A percentile compares a stretch with the other conserved stretches of the same genome.
Evolutionary conservation across 1,140 invertebrate genomes (phyloP).

Genomic region (Ladona fulva): DNA sequence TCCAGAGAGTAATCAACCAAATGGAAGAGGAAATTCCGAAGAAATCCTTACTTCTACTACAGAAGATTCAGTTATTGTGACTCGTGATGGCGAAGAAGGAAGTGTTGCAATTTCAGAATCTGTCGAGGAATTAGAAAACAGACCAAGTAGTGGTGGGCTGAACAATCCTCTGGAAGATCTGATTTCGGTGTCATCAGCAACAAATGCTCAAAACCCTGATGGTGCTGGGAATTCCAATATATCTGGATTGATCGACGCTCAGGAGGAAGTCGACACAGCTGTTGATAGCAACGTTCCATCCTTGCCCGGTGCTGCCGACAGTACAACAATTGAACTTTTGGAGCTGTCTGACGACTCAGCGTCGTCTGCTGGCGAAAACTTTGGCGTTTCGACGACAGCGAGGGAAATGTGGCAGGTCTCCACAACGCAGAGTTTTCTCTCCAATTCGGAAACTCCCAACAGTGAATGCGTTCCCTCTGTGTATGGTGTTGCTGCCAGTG

Average conservation of each 20-base stretch:
- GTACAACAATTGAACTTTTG: not conserved
- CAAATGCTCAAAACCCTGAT: not conserved
- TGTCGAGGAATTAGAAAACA: not conserved
- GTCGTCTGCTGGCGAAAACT: not conserved
- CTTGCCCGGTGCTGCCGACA: not conserved
- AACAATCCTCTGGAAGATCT: not conserved
- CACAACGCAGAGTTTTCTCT: not conserved
- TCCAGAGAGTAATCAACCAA: not conserved
- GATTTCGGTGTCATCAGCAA: not conserved
- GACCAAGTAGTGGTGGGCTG: not conserved
- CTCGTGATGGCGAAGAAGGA: not conserved
- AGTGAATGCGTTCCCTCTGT: not conserved
- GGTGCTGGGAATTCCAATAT: not conserved
- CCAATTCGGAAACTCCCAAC: not conserved
- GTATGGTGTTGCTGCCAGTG: not conserved
- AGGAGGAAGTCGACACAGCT: not conserved
- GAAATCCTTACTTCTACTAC: not conserved
- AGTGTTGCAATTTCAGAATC: not conserved
- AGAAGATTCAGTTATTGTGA: not conserved
- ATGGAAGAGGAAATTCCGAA: not conserved
- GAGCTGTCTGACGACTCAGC: not conserved
- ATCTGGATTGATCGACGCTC: not conserved
- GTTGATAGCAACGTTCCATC: not conserved
- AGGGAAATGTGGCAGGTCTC: not conserved
- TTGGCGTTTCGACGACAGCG: not conserved